Percentiles rank a stretch among this genome's conserved stretches.
phyloP scores from a whole-genome alignment of 2,797 vertebrate species.

The Halcyon smyrnensis region DNA sequence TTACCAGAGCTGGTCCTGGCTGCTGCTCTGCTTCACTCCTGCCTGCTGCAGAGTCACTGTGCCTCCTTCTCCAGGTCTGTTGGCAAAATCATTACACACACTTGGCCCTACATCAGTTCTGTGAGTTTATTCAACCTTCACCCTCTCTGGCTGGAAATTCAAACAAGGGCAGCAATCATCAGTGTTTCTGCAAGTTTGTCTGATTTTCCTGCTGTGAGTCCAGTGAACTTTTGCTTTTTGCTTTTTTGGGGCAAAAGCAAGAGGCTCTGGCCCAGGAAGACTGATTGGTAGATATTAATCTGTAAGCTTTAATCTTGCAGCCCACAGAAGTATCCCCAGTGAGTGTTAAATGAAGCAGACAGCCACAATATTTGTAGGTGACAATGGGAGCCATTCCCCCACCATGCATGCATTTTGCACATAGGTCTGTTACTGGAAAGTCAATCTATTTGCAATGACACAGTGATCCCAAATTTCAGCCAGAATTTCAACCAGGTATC shows the following conservation, averaged over 20 bases:
- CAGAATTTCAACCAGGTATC: not conserved
- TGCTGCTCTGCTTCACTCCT: not conserved
- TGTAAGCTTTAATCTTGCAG: not conserved
- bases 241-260: not conserved
- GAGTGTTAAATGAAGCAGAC: not conserved
- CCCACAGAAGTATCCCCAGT: not conserved
- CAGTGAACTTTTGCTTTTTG: not conserved
- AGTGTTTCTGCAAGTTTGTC: not conserved
- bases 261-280: not conserved
- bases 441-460: not conserved
- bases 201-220: not conserved
- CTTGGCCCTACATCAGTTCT: not conserved
- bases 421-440: not conserved
- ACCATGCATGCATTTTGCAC: not conserved
- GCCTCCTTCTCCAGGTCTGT: not conserved
- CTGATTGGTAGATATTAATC: rapidly evolving
- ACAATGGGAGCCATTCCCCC: not conserved
- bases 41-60: not conserved
- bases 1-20: not conserved
- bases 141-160: not conserved
- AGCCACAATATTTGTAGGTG: not conserved
- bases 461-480: not conserved
- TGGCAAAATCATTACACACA: not conserved
- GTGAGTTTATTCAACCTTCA: not conserved
- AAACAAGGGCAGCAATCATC: not conserved